A percentile compares a stretch with the other conserved stretches of the same genome.
These are phyloP conservation scores for Avahi laniger DNA, from an alignment of 2,797 vertebrate species.

Conservation along the genomic window DNA sequence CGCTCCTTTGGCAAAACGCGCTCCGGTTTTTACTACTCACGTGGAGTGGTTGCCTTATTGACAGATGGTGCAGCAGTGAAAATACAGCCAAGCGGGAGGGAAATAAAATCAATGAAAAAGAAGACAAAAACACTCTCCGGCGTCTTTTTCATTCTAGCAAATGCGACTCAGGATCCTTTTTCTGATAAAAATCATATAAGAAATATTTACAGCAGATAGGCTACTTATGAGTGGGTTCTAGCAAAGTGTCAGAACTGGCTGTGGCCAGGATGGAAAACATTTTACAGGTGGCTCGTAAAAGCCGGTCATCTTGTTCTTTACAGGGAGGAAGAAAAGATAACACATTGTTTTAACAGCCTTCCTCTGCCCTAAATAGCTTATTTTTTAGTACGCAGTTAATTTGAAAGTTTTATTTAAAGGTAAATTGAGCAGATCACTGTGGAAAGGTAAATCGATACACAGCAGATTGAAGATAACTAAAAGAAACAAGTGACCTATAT, in stretches of 20 bases:
- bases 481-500: not conserved
- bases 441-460: constrained; percentile 17
- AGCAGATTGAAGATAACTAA: constrained; percentile 28
- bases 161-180: not conserved
- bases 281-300: not conserved
- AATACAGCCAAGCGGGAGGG: not conserved
- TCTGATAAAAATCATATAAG: constrained; percentile 6
- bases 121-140: not conserved
- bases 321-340: not conserved
- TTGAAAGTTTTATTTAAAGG: constrained; percentile 38
- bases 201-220: not conserved
- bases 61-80: not conserved
- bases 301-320: not conserved
- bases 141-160: not conserved
- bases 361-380: not conserved
- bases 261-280: not conserved
- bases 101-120: constrained; percentile 9
- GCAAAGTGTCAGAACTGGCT: not conserved
- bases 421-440: not conserved
- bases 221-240: not conserved
- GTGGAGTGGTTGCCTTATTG: not conserved
- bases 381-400: constrained; percentile 4
- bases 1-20: not conserved
- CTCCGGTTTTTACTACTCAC: accelerated
- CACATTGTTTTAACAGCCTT: not conserved